phyloP scores from a whole-genome alignment of 2,888 invertebrate genomes.

The Philhelius pedissequus region DNA sequence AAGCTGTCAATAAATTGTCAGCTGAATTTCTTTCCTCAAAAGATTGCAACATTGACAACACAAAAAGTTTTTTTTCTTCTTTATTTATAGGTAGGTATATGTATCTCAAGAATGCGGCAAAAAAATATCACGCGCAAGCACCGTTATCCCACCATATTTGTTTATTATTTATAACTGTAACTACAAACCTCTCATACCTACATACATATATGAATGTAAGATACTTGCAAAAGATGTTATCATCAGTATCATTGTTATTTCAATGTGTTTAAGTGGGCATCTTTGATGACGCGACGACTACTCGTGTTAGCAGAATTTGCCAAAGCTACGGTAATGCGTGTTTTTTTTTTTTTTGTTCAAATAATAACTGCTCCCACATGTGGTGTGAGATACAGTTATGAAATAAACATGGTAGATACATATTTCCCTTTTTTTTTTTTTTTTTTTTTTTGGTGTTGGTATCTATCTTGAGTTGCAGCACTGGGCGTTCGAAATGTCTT shows the following conservation, averaged over 20 bases:
- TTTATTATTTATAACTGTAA: constrained; percentile 35
- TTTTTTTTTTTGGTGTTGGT: constrained; percentile 4
- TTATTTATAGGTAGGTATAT: neutral
- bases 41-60: neutral
- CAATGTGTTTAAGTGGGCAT: neutral
- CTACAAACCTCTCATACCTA: too few species aligned
- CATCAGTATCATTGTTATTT: neutral
- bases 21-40: neutral
- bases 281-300: neutral
- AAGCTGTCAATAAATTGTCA: neutral
- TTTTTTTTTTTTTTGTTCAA: neutral
- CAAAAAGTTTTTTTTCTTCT: neutral
- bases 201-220: neutral
- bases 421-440: neutral
- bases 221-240: constrained; percentile 3
- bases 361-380: constrained; percentile 64
- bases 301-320: neutral
- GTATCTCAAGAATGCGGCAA: constrained; percentile 8
- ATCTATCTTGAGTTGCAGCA: constrained; percentile 1
- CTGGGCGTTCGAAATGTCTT: neutral
- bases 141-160: constrained; percentile 22
- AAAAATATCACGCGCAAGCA: constrained; percentile 27
- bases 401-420: constrained; percentile 48
- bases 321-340: neutral
- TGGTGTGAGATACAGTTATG: constrained; percentile 61